These are phyloP conservation scores for Apoda limacodes DNA, from an alignment of 2,888 invertebrate genomes.

Conservation along the genomic window DNA sequence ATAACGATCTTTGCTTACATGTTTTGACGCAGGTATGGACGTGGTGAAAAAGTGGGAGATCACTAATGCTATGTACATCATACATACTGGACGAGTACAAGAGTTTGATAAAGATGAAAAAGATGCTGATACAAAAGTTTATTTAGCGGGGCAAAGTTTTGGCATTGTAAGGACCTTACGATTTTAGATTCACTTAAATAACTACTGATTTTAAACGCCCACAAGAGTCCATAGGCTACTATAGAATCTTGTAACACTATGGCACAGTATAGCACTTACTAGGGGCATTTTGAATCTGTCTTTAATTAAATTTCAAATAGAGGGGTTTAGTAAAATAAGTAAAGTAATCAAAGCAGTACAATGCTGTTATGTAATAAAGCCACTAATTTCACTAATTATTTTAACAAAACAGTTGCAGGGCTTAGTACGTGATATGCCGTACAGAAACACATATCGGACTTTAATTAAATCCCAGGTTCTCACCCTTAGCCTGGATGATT, in stretches of 20 bases:
- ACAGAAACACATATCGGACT: slow-evolving; percentile 36
- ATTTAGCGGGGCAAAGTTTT: slow-evolving; percentile 33
- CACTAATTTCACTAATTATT: no score
- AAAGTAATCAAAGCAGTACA: no score
- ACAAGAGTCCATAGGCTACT: no score
- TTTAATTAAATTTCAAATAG: no score
- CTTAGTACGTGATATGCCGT: slow-evolving; percentile 31
- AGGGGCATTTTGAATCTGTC: no score
- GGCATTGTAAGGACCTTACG: slow-evolving; percentile 32
- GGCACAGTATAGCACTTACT: no score
- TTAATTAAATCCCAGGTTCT: slow-evolving; percentile 38
- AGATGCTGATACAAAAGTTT: slow-evolving; percentile 21
- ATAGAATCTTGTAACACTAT: no score
- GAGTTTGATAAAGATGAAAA: slow-evolving; percentile 25
- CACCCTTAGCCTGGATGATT: slow-evolving; percentile 35
- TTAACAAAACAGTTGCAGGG: slow-evolving; percentile 52
- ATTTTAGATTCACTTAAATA: no score
- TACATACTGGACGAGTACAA: slow-evolving; percentile 41
- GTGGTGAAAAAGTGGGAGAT: slow-evolving; percentile 48
- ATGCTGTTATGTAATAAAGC: no score
- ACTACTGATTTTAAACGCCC: not conserved
- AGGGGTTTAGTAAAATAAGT: no score
- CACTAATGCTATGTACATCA: slow-evolving; percentile 47
- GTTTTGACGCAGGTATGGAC: slow-evolving; percentile 45
- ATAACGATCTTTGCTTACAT: no score